phyloP scores from a whole-genome alignment of 2,113 vertebrate species.

The Scalopus aquaticus region DNA sequence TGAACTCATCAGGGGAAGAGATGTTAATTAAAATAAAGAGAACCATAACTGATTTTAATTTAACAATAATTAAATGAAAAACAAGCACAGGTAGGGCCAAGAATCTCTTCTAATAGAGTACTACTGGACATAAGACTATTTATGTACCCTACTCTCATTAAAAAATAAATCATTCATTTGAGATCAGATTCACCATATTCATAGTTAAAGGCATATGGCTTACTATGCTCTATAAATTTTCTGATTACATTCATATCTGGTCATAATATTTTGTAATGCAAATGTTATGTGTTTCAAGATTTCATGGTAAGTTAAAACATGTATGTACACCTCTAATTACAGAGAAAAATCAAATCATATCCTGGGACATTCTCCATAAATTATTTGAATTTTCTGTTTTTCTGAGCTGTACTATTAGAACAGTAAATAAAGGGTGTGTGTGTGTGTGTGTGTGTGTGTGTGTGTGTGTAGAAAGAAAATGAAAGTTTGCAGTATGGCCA shows the following conservation, averaged over 20 bases:
- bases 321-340: not conserved
- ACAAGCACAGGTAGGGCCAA: not conserved
- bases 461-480: not conserved
- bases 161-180: constrained; percentile 47
- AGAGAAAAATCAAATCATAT: not conserved
- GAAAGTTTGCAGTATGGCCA: not conserved
- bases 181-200: not conserved
- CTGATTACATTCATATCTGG: not conserved
- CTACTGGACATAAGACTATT: not conserved
- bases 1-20: constrained; percentile 26
- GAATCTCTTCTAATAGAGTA: not conserved
- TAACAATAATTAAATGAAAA: constrained; percentile 59
- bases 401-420: not conserved
- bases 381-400: constrained; percentile 44
- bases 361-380: not conserved
- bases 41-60: constrained; percentile 30
- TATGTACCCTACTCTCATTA: constrained; percentile 17
- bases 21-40: constrained; percentile 60
- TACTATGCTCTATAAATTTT: constrained; percentile 34
- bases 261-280: not conserved
- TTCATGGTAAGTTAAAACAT: constrained; percentile 42
- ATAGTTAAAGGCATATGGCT: constrained; percentile 30
- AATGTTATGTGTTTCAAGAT: constrained; percentile 1
- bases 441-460: not conserved
- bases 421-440: not conserved